Evolutionary conservation across 2,797 vertebrate genomes (phyloP).

Genomic region (Sebastes itinus): DNA sequence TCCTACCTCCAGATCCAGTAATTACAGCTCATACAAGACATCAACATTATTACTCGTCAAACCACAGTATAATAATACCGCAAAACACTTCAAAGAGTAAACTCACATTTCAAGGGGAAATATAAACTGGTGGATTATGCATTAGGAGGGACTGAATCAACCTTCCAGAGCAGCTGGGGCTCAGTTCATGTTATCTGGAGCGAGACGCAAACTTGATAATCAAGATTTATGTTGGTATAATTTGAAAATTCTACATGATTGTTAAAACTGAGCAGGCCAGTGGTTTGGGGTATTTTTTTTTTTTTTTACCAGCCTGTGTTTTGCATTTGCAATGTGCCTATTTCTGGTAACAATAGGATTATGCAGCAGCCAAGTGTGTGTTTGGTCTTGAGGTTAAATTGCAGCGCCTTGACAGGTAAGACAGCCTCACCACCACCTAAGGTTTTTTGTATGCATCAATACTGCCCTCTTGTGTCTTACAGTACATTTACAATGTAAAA

Average conservation of each 20-base stretch:
- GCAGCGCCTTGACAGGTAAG: neutral
- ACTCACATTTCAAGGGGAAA: slow-evolving; percentile 78
- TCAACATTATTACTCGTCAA: slow-evolving; percentile 82
- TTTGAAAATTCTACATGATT: slow-evolving; percentile 37
- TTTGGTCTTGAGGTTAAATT: slow-evolving; percentile 37
- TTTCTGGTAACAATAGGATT: slow-evolving; percentile 40
- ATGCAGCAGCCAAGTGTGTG: slow-evolving; percentile 31
- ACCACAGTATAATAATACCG: slow-evolving; percentile 79
- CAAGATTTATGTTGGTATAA: slow-evolving; percentile 43
- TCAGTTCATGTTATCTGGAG: slow-evolving; percentile 39
- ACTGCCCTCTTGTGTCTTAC: slow-evolving; percentile 81
- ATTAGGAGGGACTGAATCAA: slow-evolving; percentile 67
- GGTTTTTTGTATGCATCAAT: slow-evolving; percentile 62
- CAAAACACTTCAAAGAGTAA: slow-evolving; percentile 78
- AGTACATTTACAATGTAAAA: neutral
- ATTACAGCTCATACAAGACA: slow-evolving; percentile 83
- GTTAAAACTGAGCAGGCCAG: slow-evolving; percentile 23
- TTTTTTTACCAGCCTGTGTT: slow-evolving; percentile 12
- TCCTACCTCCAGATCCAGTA: slow-evolving; percentile 81
- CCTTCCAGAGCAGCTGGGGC: slow-evolving; percentile 54
- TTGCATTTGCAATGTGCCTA: slow-evolving; percentile 14
- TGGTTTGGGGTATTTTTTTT: slow-evolving; percentile 19
- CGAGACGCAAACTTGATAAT: slow-evolving; percentile 50
- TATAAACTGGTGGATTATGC: slow-evolving; percentile 78
- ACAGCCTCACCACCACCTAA: neutral